Evolutionary conservation across 2,888 invertebrate genomes (phyloP), one percentile per base, ranked within the genome.

Genomic region (Clusia tigrina): DNA sequence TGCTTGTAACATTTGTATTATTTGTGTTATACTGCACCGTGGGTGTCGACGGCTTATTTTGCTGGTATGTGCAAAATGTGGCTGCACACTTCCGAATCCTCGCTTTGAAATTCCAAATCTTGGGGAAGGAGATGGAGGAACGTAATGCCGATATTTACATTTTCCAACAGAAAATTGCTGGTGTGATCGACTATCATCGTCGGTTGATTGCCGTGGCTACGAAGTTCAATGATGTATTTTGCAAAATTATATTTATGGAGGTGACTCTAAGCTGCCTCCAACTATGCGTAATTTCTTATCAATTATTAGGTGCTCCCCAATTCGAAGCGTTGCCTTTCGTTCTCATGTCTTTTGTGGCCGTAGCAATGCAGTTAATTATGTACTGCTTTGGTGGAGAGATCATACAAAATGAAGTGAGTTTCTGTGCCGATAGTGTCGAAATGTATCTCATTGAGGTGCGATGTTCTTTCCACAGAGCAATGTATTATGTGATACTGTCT

Each of bases 401-500:
- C 15, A n/a, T 42, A 2, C 42, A 42, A 15, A 42, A 42, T n/a
- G 42, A 42, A n/a, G 42, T n/a, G 20, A 37, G 54, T 54, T 2
- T 15, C 25, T 26, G 32, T 9, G 26, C 9, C 24, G 25, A 6
- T 24, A 1, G 58, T 37, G 51, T 51, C 51, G 24, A 58, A 58
- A 48, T 23, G 37, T 12, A 51, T 51, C 51, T 37, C 32, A 22
- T 52, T 52, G 26, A 57, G 26, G 48, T 58, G 58, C 51, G 51
- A n/a, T n/a, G 46, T 23, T 51, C 17, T 6, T 60, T 17, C 22
- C 25, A 26, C 22, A 67, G 67, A 63, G 64, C 38, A 54, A 60
- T 2, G 2, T 51, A 17, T 38, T 68, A 10, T 58, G 62, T 26
- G 6, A 12, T 3, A 63, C 60, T 54, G 58, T 70, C 55, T 69